Evolutionary conservation across 1,140 invertebrate species (phyloP).

Genomic region (Amyelois transitella): DNA sequence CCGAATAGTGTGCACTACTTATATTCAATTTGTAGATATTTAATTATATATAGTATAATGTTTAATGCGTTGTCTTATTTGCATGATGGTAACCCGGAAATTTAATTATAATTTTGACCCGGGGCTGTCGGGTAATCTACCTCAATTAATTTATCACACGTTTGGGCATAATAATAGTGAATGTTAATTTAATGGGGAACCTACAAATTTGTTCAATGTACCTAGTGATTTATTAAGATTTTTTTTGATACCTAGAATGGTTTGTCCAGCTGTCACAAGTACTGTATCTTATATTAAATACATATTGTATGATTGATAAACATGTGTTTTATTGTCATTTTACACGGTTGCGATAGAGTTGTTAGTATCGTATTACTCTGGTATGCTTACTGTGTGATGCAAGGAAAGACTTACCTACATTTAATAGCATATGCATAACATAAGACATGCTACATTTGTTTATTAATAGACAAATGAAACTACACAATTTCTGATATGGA

Average conservation of each 20-base stretch:
- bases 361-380: not conserved
- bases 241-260: conserved; percentile 53
- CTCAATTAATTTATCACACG: conserved; percentile 73
- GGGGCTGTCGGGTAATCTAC: conserved; percentile 55
- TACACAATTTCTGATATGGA: too few species aligned
- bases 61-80: conserved; percentile 67
- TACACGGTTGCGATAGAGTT: not conserved
- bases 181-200: conserved; percentile 53
- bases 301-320: conserved; percentile 72
- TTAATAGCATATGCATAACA: not conserved
- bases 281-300: conserved; percentile 74
- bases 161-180: conserved; percentile 69
- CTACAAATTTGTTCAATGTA: conserved; percentile 62
- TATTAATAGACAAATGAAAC: not conserved
- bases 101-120: conserved; percentile 65
- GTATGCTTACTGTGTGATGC: not conserved
- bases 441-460: not conserved
- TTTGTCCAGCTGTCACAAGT: conserved; percentile 72
- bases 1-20: conserved; percentile 65
- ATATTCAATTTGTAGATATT: conserved; percentile 72
- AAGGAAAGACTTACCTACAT: not conserved
- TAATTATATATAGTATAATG: conserved; percentile 74
- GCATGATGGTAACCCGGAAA: conserved; percentile 56
- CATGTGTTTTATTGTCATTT: conserved; percentile 46
- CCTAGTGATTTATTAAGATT: conserved; percentile 58